Evolutionary conservation across 1,140 invertebrate genomes (phyloP).

Genomic region (Ceratosolen fusciceps): DNA sequence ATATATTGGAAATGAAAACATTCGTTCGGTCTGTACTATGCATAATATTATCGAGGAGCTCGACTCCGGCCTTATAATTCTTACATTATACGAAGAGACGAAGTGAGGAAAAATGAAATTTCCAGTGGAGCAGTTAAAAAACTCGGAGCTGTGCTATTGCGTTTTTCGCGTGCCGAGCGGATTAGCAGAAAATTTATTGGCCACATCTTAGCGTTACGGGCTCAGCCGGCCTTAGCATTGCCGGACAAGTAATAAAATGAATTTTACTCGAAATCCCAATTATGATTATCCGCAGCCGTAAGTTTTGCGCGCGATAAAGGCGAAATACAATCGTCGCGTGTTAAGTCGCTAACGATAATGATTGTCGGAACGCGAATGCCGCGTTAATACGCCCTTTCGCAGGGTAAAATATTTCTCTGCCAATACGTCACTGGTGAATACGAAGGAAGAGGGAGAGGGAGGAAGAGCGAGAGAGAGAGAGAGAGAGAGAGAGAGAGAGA

Average conservation of each 20-base stretch:
- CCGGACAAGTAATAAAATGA: background rate
- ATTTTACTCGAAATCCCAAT: slow-evolving; percentile 13
- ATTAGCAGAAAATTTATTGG: slow-evolving; percentile 2
- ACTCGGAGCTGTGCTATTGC: background rate
- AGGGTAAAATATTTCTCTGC: background rate
- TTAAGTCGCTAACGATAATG: background rate
- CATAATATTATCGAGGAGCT: background rate
- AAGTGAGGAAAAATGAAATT: background rate
- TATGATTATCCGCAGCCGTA: background rate
- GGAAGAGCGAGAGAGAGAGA: background rate
- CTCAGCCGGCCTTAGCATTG: background rate
- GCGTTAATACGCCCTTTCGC: background rate
- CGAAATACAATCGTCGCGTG: background rate
- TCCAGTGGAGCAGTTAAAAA: background rate
- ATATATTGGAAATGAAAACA: background rate
- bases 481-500: slow-evolving; percentile 4
- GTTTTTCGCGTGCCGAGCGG: background rate
- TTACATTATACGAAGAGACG: background rate
- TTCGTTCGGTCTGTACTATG: background rate
- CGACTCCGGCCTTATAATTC: background rate
- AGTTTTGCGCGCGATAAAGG: background rate
- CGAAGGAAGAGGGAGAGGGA: background rate
- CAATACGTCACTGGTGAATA: background rate
- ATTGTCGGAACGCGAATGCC: background rate
- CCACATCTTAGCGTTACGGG: background rate